Base-by-base conservation (phyloP, 2,888 invertebrate genomes). In the Resseliella maxima region DNA sequence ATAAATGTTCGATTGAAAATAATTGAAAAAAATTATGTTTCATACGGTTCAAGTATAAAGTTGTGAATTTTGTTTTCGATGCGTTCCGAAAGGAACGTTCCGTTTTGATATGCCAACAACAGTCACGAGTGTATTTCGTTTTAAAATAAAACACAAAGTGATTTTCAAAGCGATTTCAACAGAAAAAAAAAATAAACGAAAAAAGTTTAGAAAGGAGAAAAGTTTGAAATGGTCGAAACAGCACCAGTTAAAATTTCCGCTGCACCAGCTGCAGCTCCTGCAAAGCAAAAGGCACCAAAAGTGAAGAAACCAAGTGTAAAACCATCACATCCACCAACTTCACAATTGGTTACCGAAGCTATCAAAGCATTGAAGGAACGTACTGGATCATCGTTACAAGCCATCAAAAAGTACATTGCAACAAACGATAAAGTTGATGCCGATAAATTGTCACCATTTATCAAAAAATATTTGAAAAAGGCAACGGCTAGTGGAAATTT, bases 361-460 rank as follows among this genome's bases (percentile, higher is more conserved):
- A 92, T 93, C 85, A 90, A 90, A 87, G 89, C 90, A 86, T 89
- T 93, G 85, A 92, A 93, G 88, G 93, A 93, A 88, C 92, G 93
- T 41, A 92, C 92, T 86, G 94, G 94, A 41, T 94, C 93, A 0
- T 94, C 94, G 0, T 89, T 90, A 87, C 92, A 90, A 89, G 91
- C 91, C 1, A 89, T 89, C 10, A 94, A 94, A 89, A 94, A 94
- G 89, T 94, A 93, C 89, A 92, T 95, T 85, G 90, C 92, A 15
- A 90, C 92, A 36, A 93, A 92, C 87, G 94, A 94, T 92, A 93
- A 93, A 87, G 91, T 93, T 8, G 94, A 94, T 89, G 91, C 92
- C 0, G 93, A 93, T 87, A 94, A 93, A 88, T 89, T 93, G 85
- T 91, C 92, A 0, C 92, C 92, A 0, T 93, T 92, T 90, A 94